Conservation (phyloP, 2,113 vertebrate genomes). For the Colinus virginianus region DNA sequence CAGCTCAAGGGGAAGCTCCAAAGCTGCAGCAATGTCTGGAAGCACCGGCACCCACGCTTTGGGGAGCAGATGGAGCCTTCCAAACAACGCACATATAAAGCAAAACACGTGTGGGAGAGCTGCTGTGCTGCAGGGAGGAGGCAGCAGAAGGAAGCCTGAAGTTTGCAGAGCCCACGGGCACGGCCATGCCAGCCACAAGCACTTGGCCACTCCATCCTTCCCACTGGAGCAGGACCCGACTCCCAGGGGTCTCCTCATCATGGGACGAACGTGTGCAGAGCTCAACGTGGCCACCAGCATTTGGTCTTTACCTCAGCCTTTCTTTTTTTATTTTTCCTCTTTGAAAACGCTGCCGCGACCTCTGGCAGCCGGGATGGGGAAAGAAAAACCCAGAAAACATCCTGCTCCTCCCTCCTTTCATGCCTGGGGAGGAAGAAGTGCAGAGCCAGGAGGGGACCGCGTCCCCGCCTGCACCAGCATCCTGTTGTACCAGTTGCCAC, state of each 20-base stretch:
- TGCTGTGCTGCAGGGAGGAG: not conserved
- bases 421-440: not conserved
- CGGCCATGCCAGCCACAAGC: rapidly evolving
- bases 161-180: too few relatives aligned
- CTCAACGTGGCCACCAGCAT: not conserved
- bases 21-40: not conserved
- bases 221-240: rapidly evolving
- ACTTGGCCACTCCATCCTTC: not conserved
- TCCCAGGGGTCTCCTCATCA: not conserved
- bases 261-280: not conserved
- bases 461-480: not conserved
- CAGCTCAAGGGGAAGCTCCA: not conserved
- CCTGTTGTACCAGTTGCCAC: not conserved
- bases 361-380: rapidly evolving
- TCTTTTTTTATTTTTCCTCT: not conserved
- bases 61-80: rapidly evolving
- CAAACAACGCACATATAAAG: rapidly evolving
- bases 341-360: rapidly evolving
- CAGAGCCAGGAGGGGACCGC: not conserved
- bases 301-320: not conserved
- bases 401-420: not conserved
- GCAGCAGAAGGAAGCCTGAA: not conserved
- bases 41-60: not conserved
- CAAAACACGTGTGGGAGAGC: not conserved
- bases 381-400: not conserved